Evolutionary conservation across 2,113 vertebrate genomes (phyloP), one percentile per base, ranked within the genome.

Genomic region (Halcyon senegalensis): DNA sequence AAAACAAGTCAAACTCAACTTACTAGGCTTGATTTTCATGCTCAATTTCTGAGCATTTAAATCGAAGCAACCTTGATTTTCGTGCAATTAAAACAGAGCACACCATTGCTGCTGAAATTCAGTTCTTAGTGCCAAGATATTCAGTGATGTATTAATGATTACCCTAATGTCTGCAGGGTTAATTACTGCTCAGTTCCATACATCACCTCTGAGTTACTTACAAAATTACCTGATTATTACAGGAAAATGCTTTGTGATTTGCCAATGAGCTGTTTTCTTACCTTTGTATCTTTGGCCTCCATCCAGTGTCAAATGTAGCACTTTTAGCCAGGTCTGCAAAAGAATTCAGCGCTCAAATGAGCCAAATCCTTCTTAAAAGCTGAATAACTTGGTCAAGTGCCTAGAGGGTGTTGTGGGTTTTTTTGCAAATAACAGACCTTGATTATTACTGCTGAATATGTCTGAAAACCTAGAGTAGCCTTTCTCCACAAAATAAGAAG

Each of bases 161-260:
- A 50, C n/a, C 76, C 43, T 93, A 69, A 90, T 66, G 76, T 33
- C 28, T 66, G 48, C 16, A 68, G 86, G 90, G 76, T 94, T 95
- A 90, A 89, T 87, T 92, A 81, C 43, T 59, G 56, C 56, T 88
- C 55, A 58, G 59, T 81, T 80, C 37, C 48, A 74, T 78, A 24
- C 16, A 39, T 69, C 44, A 63, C 68, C 84, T 70, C 33, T 53
- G 59, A 84, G n/a, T 77, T 83, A 39, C 74, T 87, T 67, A 79
- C 35, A 86, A 63, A 95, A 87, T 76, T 62, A 72, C 74, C 55
- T 39, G 56, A 59, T 94, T 82, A 86, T 90, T 92, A 66, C 67
- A 84, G 70, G 62, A 74, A 93, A 95, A 80, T 23, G 31, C 63
- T 90, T 9, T 50, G 30, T 89, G 89, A 66, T 93, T 95, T 92